phyloP scores from a whole-genome alignment of 2,113 vertebrate genomes.

The Dasyprocta punctata region DNA sequence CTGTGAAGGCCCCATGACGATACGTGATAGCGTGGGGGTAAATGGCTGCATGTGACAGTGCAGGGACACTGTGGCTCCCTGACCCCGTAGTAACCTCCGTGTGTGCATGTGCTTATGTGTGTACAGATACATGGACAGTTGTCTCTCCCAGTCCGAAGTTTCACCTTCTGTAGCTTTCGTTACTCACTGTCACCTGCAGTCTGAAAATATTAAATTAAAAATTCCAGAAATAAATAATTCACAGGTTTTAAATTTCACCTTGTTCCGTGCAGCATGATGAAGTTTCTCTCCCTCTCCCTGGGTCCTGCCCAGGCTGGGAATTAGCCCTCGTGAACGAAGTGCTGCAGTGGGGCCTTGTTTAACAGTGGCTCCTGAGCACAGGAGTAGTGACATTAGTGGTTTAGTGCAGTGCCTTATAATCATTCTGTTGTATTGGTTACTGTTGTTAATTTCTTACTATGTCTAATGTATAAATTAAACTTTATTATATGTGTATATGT shows the following conservation, averaged over 20 bases:
- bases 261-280: not conserved
- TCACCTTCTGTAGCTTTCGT: not conserved
- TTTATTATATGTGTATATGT: not conserved
- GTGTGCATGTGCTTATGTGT: not conserved
- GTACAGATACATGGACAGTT: not conserved
- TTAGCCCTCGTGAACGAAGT: no score
- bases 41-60: not conserved
- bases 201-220: not conserved
- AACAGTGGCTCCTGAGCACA: not conserved
- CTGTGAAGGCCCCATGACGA: not conserved
- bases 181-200: not conserved
- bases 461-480: not conserved
- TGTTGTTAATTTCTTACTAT: not conserved
- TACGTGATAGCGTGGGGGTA: not conserved
- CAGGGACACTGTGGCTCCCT: not conserved
- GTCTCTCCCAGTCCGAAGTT: not conserved
- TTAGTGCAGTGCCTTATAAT: not conserved
- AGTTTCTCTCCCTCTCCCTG: no score
- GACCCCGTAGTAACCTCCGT: not conserved
- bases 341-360: not conserved
- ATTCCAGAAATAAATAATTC: not conserved
- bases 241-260: not conserved
- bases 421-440: not conserved
- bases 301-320: not conserved
- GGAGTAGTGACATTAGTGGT: not conserved